These are phyloP conservation scores for Cyprinus carpio DNA, from an alignment of 2,113 vertebrate species.

Conservation along the genomic window DNA sequence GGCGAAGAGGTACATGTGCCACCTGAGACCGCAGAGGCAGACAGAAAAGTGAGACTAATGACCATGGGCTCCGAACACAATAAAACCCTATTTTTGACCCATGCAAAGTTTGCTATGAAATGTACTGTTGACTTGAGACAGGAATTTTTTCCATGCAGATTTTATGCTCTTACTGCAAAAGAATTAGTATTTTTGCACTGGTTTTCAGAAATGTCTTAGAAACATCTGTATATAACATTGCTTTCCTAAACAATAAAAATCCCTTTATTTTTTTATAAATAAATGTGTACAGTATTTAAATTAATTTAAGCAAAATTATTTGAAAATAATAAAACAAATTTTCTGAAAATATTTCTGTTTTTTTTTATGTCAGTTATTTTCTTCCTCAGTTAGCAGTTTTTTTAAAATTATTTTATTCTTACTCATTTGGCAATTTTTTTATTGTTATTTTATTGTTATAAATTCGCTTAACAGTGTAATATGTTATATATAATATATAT, in stretches of 20 bases:
- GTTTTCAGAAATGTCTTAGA: not conserved
- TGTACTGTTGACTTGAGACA: constrained; percentile 7
- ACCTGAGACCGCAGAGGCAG: constrained; percentile 46
- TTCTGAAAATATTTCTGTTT: not conserved
- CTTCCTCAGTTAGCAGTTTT: not conserved
- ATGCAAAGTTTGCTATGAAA: constrained; percentile 25
- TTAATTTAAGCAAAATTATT: not conserved
- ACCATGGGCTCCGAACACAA: constrained; percentile 44
- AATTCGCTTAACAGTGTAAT: no score
- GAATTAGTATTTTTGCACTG: not conserved
- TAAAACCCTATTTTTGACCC: constrained; percentile 47
- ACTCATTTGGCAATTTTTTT: no score
- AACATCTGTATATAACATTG: not conserved
- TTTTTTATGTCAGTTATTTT: not conserved
- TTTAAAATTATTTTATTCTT: no score
- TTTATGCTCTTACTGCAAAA: not conserved
- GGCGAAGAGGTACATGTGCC: constrained; percentile 51
- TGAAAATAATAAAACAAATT: not conserved
- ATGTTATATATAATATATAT: no score
- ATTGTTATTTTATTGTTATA: no score
- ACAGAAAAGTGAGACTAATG: constrained; percentile 57
- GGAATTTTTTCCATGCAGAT: not conserved
- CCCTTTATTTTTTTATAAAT: not conserved
- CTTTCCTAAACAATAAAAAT: not conserved
- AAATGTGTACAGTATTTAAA: not conserved